These are phyloP conservation scores for Chrysopa pallens DNA, from an alignment of 1,140 invertebrate species.

Conservation along the genomic window DNA sequence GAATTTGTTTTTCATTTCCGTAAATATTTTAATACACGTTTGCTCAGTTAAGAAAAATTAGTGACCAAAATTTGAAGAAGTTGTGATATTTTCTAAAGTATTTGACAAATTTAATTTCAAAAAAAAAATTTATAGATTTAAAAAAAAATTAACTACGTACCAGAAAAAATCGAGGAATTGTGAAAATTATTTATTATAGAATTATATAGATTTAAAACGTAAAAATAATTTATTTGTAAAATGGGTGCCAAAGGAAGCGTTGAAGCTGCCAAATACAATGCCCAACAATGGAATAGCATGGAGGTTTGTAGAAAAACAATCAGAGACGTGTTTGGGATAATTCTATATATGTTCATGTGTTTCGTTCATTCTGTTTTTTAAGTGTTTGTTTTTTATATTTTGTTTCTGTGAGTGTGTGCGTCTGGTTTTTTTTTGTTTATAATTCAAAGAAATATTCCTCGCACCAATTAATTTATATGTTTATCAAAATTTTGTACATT, in stretches of 20 bases:
- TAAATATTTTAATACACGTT: no score
- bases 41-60: background rate
- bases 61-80: background rate
- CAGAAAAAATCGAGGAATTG: background rate
- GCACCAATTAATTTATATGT: no score
- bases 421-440: no score
- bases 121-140: no score
- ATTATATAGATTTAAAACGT: background rate
- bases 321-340: constrained; percentile 19
- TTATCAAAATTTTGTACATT: no score
- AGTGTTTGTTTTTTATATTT: no score
- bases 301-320: constrained; percentile 39
- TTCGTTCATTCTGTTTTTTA: no score
- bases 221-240: constrained; percentile 9
- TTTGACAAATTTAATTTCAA: no score
- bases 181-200: background rate
- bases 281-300: constrained; percentile 53
- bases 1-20: no score
- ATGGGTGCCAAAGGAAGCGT: constrained; percentile 58
- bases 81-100: background rate
- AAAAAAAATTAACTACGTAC: no score
- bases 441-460: no score
- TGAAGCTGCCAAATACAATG: constrained; percentile 50
- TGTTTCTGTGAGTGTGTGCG: no score
- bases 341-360: background rate